A percentile compares a stretch with the other conserved stretches of the same genome.
Evolutionary conservation across 2,888 invertebrate species (phyloP).

Genomic region (Lochmaea capreae): DNA sequence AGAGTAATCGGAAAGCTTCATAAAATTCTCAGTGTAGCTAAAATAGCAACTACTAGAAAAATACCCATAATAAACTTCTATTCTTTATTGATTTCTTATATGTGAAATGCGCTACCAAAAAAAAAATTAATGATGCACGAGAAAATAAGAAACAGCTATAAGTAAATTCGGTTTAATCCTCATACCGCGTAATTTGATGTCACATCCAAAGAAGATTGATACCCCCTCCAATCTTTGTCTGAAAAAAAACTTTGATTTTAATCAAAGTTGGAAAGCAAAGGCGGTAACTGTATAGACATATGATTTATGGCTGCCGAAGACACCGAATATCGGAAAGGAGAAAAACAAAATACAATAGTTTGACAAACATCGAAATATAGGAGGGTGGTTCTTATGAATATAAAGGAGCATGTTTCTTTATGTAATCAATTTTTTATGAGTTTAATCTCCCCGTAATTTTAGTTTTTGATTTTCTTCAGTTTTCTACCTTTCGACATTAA

Average conservation of each 20-base stretch:
- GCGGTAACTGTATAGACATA: constrained; percentile 19
- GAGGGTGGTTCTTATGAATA: background rate
- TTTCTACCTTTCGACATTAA: too few relatives aligned
- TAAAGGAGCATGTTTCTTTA: background rate
- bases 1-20: too few relatives aligned
- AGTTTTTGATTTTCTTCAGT: too few relatives aligned
- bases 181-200: constrained; percentile 38
- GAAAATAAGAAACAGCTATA: background rate
- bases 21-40: too few relatives aligned
- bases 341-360: background rate
- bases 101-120: too few relatives aligned
- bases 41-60: too few relatives aligned
- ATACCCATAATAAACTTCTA: too few relatives aligned
- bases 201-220: constrained; percentile 51
- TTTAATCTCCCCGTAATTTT: too few relatives aligned
- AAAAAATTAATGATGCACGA: background rate
- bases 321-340: background rate
- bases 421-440: background rate
- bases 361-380: background rate
- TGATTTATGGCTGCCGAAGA: background rate
- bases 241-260: constrained; percentile 50
- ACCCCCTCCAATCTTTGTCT: constrained; percentile 34
- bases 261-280: constrained; percentile 54
- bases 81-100: too few relatives aligned
- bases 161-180: constrained; percentile 27